Evolutionary conservation across 2,888 invertebrate species (phyloP).

Genomic region (Drosophila nr. medialis): DNA sequence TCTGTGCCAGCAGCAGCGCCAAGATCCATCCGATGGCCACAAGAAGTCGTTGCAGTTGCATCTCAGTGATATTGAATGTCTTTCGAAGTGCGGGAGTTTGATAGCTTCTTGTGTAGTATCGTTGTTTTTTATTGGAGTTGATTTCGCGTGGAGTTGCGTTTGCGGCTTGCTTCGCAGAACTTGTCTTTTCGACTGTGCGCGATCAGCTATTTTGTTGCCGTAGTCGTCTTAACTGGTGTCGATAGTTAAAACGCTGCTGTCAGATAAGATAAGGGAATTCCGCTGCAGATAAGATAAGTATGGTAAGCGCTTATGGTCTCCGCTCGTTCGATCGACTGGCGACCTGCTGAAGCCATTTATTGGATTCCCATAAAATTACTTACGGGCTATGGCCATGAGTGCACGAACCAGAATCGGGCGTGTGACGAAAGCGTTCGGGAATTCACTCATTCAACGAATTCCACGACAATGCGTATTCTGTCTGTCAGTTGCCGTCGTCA

Average conservation of each 20-base stretch:
- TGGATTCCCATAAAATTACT: constrained; percentile 28
- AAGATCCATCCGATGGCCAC: constrained; percentile 43
- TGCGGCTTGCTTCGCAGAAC: constrained; percentile 8
- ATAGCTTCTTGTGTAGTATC: neutral
- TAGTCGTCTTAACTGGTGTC: constrained; percentile 35
- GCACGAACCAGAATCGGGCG: neutral
- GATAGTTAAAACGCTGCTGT: constrained; percentile 45
- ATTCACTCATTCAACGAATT: constrained; percentile 41
- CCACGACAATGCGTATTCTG: constrained; percentile 31
- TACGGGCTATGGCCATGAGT: constrained; percentile 7
- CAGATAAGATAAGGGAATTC: constrained; percentile 57
- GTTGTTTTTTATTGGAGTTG: neutral
- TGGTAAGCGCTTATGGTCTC: constrained; percentile 1
- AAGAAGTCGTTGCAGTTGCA: constrained; percentile 55
- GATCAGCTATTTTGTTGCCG: constrained; percentile 28
- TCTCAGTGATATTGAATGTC: constrained; percentile 13
- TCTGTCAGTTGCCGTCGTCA: constrained; percentile 17
- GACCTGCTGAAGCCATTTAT: constrained; percentile 7
- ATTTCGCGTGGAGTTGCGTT: constrained; percentile 16
- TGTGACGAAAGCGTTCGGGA: constrained; percentile 54
- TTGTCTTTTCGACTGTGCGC: constrained; percentile 58
- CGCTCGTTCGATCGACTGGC: constrained; percentile 2
- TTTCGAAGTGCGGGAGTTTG: neutral
- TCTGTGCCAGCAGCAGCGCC: constrained; percentile 54
- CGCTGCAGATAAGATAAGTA: constrained; percentile 31